Evolutionary conservation across 2,113 vertebrate genomes (phyloP).

Genomic region (Nothocercus julius): DNA sequence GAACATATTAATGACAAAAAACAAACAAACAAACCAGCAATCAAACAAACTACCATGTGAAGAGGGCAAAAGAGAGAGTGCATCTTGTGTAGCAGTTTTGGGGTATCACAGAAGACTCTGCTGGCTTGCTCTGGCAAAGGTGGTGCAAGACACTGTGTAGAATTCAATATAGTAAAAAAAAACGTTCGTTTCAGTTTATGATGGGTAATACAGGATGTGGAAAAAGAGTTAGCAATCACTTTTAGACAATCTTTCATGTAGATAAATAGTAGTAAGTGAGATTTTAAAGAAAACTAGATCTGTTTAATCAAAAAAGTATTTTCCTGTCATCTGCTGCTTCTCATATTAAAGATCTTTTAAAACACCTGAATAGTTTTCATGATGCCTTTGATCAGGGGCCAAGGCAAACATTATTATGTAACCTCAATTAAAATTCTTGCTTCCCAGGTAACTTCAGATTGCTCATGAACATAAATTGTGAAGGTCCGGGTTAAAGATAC

Average conservation of each 20-base stretch:
- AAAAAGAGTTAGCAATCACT: not conserved
- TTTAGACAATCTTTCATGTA: not conserved
- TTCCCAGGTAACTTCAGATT: not conserved
- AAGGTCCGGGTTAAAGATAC: not conserved
- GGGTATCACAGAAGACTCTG: not conserved
- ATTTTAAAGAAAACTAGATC: not conserved
- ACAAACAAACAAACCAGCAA: too few species aligned
- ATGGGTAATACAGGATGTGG: not conserved
- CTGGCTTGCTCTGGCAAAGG: not conserved
- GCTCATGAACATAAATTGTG: not conserved
- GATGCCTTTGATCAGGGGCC: not conserved
- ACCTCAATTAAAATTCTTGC: not conserved
- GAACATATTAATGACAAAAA: not conserved
- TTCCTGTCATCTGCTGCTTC: not conserved
- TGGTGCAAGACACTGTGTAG: not conserved
- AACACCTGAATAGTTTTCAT: not conserved
- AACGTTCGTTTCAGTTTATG: not conserved
- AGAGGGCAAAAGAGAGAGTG: not conserved
- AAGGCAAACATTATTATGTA: not conserved
- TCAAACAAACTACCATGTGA: not conserved
- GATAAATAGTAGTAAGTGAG: not conserved
- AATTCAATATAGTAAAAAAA: not conserved
- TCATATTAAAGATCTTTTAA: not conserved
- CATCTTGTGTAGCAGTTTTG: not conserved
- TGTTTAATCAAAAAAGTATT: not conserved